Base-by-base conservation (phyloP, 2,797 vertebrate species). In the Eutrigla gurnardus region DNA sequence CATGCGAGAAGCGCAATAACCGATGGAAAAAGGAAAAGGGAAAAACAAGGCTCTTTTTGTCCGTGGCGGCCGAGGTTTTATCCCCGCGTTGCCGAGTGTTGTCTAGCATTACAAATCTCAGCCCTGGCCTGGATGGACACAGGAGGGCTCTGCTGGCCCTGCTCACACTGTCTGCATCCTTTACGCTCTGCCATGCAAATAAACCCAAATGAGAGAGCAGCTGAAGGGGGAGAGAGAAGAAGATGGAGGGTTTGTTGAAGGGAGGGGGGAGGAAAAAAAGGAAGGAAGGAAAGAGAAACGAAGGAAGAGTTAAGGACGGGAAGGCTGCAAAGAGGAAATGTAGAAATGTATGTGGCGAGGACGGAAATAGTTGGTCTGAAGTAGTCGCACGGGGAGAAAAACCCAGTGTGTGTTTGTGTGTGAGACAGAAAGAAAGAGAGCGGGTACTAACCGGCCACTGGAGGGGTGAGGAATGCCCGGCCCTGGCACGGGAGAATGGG, bases 61-160 rank as follows among this genome's bases (percentile, higher is more conserved):
- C 67, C 80, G 81, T 42, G 46, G 82, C 71, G 50, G 86, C 77
- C 54, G 57, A 83, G 84, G 83, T 91, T 66, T 90, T 92, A 88
- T 90, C 86, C 91, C 83, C 59, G 81, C 85, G 73, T 83, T 78
- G 89, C 86, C 40, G 85, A 88, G 91, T 85, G 91, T 92, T 92
- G 93, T 93, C 91, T 91, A 91, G 93, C 92, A 93, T 92, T 92
- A 92, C 91, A 93, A 93, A 92, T 92, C 87, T 92, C 80, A 82
- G 85, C 83, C 80, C 61, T 37, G 87, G 88, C 85, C 91, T 86
- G 90, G 82, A 87, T 71, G 83, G 90, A 91, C 92, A 86, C 85
- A 87, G 88, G 83, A 88, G 88, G 89, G 86, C 87, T 90, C 86
- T 83, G 87, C 86, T 90, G 89, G 87, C 83, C 88, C 73, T 69